phyloP scores from a whole-genome alignment of 2,888 invertebrate species.

The Drosophila kokeensis region DNA sequence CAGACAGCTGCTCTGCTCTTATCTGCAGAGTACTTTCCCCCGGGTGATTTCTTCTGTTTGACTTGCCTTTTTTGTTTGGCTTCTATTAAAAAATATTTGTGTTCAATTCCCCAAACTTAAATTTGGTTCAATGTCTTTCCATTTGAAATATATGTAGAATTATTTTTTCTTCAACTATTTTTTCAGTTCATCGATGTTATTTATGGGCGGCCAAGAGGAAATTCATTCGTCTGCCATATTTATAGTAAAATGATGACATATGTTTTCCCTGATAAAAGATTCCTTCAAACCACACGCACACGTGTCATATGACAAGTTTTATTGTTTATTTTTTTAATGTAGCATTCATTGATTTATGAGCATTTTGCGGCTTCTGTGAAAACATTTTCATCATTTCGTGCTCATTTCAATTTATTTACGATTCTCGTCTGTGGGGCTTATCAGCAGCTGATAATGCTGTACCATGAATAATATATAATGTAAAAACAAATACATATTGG shows the following conservation, averaged over 20 bases:
- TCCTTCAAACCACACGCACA: conserved; percentile 14
- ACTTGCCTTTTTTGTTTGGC: conserved; percentile 19
- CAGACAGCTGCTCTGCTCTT: neutral
- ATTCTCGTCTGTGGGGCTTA: conserved; percentile 35
- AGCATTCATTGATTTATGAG: conserved; percentile 46
- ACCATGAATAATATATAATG: conserved; percentile 43
- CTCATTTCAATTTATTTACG: conserved; percentile 32
- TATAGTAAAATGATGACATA: conserved; percentile 9
- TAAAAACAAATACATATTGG: conserved; percentile 30
- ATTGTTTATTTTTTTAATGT: conserved; percentile 38
- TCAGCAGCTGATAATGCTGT: conserved; percentile 51
- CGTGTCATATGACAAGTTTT: conserved; percentile 17
- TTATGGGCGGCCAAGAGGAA: conserved; percentile 24
- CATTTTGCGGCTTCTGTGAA: conserved; percentile 31
- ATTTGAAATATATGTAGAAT: neutral
- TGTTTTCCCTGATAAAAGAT: conserved; percentile 3
- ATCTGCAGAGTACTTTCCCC: conserved; percentile 42
- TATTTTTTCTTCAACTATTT: conserved; percentile 7
- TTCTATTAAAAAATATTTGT: conserved; percentile 28
- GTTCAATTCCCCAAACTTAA: neutral
- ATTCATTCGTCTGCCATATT: conserved; percentile 23
- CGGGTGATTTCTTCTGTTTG: conserved; percentile 21
- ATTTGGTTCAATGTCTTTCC: neutral
- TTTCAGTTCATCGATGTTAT: conserved; percentile 20
- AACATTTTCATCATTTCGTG: conserved; percentile 34